Evolutionary conservation across 2,797 vertebrate species (phyloP), one percentile per base, ranked within the genome.

Genomic region (Paramormyrops hopkinsi): DNA sequence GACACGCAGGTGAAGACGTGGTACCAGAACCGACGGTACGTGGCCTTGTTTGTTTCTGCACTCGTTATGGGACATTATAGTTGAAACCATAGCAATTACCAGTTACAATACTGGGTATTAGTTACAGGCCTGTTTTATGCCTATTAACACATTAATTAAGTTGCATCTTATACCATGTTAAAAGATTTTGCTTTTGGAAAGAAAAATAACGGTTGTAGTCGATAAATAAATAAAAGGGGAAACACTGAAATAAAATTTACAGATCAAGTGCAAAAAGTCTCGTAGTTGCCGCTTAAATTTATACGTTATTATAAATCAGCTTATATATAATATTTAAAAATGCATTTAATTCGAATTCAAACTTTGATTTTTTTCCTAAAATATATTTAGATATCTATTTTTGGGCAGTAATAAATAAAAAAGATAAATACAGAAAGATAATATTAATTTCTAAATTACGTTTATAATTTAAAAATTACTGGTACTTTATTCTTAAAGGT

Each of bases 1-100:
- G 97, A 98, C 94, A 98, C 97, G 53, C 97, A 98, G 94, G 97
- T 98, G 93, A 98, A 98, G 94, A 98, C 97, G 92, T 98, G 97
- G 97, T 98, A 98, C 94, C 97, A 98, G 92, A 98, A 98, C 94
- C 95, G 97, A 94, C 95, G 97, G 97, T 96, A 92, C 87, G 91
- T 89, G 44, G 41, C 51, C n/a, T 19, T 56, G 73, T 22, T 89
- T 54, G 9, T 51, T 37, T 29, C 4, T 69, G 3, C 62, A 69
- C 8, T 65, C 73, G 14, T 79, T 41, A 79, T 19, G 73, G 37
- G 6, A 82, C 41, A 11, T 82, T 41, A 22, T 46, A n/a, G 41
- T 46, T 82, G n/a, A 46, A 41, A 82, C 76, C 76, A 44, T 11
- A 82, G 17, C 76, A 46, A 22, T 46, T 46, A 46, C 44, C 76